Evolutionary conservation across 1,140 invertebrate species (phyloP).

Genomic region (Stegodyphus mimosarum): DNA sequence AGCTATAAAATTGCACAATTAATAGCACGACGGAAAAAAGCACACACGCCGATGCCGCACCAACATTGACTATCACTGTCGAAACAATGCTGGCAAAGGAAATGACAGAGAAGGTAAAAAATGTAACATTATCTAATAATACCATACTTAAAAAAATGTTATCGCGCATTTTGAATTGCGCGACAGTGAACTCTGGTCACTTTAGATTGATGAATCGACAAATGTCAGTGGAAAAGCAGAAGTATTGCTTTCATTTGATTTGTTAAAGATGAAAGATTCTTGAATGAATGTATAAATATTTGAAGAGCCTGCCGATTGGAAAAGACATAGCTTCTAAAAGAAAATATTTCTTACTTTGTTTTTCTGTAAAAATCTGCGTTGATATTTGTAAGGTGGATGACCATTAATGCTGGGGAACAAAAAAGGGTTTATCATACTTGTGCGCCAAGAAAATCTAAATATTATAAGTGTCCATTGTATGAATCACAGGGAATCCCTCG

Average conservation of each 20-base stretch:
- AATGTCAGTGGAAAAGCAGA: neutral
- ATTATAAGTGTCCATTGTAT: neutral
- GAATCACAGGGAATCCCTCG: neutral
- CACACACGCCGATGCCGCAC: no score
- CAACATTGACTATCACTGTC: no score
- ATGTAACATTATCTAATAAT: neutral
- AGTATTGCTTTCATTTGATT: neutral
- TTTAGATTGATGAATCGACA: neutral
- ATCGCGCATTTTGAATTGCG: neutral
- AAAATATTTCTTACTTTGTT: neutral
- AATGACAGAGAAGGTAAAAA: neutral
- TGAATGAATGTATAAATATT: neutral
- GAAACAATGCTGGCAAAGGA: neutral
- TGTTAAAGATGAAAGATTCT: neutral
- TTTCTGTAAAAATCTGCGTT: slow-evolving; percentile 2
- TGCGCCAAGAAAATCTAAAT: neutral
- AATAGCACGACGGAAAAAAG: no score
- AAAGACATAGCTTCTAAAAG: neutral
- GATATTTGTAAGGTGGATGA: neutral
- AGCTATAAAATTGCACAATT: no score
- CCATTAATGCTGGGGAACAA: neutral
- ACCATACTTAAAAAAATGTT: neutral
- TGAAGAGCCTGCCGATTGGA: neutral
- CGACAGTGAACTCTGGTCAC: neutral
- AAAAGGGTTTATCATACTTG: neutral